A percentile compares a stretch with the other conserved stretches of the same genome.
Conservation (phyloP, 92 coral and sea anemone species). For the Actinernus sp. region DNA sequence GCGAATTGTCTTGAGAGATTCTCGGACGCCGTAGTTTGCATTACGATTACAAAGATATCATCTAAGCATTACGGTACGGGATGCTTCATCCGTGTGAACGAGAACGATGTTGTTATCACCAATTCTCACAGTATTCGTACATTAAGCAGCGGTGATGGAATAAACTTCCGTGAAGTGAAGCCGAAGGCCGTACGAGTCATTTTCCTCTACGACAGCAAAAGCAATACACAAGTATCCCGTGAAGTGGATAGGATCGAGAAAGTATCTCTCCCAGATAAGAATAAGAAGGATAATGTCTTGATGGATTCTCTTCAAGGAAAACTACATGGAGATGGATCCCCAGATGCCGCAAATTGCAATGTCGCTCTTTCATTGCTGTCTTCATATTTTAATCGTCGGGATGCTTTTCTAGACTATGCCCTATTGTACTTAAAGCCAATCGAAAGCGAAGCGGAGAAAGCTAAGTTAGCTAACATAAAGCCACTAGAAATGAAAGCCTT, state of each 20-base stretch:
- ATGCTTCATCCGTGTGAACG: too few relatives aligned
- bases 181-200: constrained; percentile 4
- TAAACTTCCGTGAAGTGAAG: constrained; percentile 23
- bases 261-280: constrained; percentile 24
- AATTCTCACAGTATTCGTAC: too few relatives aligned
- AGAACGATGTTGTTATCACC: too few relatives aligned
- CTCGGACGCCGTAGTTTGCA: too few relatives aligned
- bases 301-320: neutral
- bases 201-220: constrained; percentile 1
- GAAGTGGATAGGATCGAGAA: constrained; percentile 25
- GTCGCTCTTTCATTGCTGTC: constrained; percentile 5
- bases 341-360: neutral
- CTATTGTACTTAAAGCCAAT: too few relatives aligned
- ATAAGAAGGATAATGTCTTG: constrained; percentile 24
- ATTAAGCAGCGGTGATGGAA: constrained; percentile 19
- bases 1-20: too few relatives aligned
- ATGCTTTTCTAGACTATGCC: too few relatives aligned
- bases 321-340: constrained; percentile 1
- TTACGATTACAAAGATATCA: too few relatives aligned
- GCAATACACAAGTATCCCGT: constrained; percentile 6
- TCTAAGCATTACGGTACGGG: too few relatives aligned
- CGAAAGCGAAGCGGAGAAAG: too few relatives aligned
- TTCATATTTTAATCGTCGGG: constrained; percentile 13
- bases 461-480: too few relatives aligned
- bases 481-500: too few relatives aligned